Conservation (phyloP, 2,797 vertebrate genomes). For the Eospalax fontanierii region DNA sequence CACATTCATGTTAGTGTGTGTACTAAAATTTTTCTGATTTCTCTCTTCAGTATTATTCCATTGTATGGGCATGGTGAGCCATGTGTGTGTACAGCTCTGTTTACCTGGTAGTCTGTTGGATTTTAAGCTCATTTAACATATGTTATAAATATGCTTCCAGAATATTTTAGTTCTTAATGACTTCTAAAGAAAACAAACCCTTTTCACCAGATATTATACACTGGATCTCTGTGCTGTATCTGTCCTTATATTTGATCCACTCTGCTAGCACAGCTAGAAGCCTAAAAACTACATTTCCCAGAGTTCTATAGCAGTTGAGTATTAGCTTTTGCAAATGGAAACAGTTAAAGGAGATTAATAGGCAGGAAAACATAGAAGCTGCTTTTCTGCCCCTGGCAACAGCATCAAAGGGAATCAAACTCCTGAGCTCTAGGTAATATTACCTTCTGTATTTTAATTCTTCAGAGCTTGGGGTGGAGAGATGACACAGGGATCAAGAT, state of each 20-base stretch:
- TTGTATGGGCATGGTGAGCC: background rate
- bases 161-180: slow-evolving; percentile 22
- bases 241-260: background rate
- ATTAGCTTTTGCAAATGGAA: background rate
- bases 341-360: background rate
- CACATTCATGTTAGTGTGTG: background rate
- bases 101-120: background rate
- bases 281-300: slow-evolving; percentile 44
- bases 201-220: background rate
- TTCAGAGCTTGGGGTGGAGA: background rate
- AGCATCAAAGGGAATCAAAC: background rate
- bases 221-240: background rate
- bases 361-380: background rate
- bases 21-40: background rate
- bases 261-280: background rate
- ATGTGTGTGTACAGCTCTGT: background rate
- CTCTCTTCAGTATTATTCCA: background rate
- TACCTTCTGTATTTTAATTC: background rate
- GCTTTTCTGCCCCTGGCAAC: background rate
- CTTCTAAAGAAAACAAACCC: background rate
- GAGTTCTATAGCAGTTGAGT: background rate
- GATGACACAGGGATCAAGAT: no score
- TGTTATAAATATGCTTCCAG: background rate
- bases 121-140: slow-evolving; percentile 2
- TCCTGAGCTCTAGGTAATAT: background rate